Conservation (phyloP, 2,797 vertebrate genomes). For the Lindbergichthys nudifrons region DNA sequence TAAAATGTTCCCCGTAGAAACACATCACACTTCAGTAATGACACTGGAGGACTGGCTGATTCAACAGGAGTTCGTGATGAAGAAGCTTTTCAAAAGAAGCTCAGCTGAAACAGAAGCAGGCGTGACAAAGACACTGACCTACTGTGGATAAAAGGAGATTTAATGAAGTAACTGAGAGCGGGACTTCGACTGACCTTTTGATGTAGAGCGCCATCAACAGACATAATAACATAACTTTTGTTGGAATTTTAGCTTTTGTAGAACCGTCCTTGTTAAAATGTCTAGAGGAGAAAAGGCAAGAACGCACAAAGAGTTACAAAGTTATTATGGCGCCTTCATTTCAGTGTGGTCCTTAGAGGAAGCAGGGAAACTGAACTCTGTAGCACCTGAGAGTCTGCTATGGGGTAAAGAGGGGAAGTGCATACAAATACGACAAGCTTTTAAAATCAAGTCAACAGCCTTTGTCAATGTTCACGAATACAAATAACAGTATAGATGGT, state of each 20-base stretch:
- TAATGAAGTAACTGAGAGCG: neutral
- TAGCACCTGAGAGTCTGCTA: slow-evolving; percentile 28
- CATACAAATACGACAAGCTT: slow-evolving; percentile 38
- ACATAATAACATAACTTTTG: neutral
- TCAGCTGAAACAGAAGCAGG: neutral
- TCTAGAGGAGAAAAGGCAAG: neutral
- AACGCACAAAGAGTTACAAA: neutral
- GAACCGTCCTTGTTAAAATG: neutral
- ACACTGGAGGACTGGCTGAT: slow-evolving; percentile 21
- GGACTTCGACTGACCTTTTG: slow-evolving; percentile 1
- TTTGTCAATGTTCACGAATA: slow-evolving; percentile 3
- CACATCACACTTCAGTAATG: slow-evolving; percentile 28
- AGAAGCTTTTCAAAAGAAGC: neutral
- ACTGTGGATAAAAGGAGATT: neutral
- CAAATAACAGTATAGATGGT: slow-evolving; percentile 29
- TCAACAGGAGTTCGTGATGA: slow-evolving; percentile 1
- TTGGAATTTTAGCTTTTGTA: slow-evolving; percentile 30
- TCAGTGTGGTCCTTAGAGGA: neutral
- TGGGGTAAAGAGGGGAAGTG: slow-evolving; percentile 5
- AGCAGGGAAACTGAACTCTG: slow-evolving; percentile 8
- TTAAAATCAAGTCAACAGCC: slow-evolving; percentile 24
- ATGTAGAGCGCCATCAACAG: neutral
- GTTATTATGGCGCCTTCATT: neutral
- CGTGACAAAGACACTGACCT: neutral
- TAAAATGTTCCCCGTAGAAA: slow-evolving; percentile 62